phyloP scores from a whole-genome alignment of 2,113 vertebrate genomes.

The Phalacrocorax aristotelis region DNA sequence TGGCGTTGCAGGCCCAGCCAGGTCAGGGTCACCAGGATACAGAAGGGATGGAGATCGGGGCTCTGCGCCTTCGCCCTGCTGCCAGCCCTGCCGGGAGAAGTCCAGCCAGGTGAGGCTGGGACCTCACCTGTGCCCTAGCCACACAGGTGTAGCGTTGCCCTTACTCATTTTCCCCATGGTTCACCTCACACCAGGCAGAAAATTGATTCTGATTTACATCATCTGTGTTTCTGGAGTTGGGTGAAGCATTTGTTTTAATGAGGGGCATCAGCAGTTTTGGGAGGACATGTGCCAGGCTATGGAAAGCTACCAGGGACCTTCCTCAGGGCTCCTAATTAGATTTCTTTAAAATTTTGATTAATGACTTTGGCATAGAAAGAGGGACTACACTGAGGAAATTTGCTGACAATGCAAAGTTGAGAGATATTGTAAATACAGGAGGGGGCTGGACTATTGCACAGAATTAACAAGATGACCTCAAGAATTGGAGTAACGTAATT shows the following conservation, averaged over 20 bases:
- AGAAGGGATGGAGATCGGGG: not conserved
- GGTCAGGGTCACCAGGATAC: not conserved
- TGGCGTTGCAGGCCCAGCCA: not conserved
- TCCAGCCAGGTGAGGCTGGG: not conserved
- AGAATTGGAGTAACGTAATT: fast-evolving
- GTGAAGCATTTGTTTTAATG: fast-evolving
- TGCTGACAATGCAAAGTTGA: not conserved
- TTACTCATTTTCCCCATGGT: not conserved
- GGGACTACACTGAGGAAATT: not conserved
- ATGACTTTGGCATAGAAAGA: not conserved
- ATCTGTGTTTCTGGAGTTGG: not conserved
- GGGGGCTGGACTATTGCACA: not conserved
- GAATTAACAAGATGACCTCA: not conserved
- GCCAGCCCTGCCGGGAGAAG: not conserved
- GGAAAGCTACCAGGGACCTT: not conserved
- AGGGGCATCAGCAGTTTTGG: not conserved
- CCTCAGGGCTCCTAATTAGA: not conserved
- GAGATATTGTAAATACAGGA: not conserved
- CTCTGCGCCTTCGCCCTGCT: not conserved
- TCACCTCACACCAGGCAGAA: not conserved
- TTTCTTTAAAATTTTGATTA: not conserved
- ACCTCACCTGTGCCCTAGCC: not conserved
- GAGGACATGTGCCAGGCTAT: fast-evolving
- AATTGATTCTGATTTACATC: not conserved
- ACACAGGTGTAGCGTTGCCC: not conserved